Evolutionary conservation across 2,888 invertebrate genomes (phyloP).

Genomic region (Muscina levida): DNA sequence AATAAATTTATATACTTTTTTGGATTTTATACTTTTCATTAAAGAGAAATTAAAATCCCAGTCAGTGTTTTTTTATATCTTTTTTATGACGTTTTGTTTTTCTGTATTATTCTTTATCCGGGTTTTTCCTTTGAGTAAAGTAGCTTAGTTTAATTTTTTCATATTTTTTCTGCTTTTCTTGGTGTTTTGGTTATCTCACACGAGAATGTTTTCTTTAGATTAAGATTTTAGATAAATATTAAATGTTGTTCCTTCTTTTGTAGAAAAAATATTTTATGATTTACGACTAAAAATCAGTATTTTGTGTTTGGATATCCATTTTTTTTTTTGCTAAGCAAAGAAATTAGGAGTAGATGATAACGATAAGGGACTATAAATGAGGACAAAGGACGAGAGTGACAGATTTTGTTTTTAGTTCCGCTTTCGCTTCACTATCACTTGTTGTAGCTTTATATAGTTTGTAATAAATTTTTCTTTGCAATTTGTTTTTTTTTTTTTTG

Average conservation of each 20-base stretch:
- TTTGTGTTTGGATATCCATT: slow-evolving; percentile 56
- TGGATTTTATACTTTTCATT: slow-evolving; percentile 51
- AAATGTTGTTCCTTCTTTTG: slow-evolving; percentile 49
- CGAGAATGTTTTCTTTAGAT: slow-evolving; percentile 46
- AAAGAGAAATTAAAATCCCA: slow-evolving; percentile 62
- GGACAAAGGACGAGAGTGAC: slow-evolving; percentile 62
- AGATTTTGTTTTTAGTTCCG: slow-evolving; percentile 56
- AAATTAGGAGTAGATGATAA: slow-evolving; percentile 59
- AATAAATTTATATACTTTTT: slow-evolving; percentile 61
- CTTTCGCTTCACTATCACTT: slow-evolving; percentile 64
- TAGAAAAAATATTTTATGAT: slow-evolving; percentile 64
- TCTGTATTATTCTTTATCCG: slow-evolving; percentile 6
- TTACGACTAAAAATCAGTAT: slow-evolving; percentile 63
- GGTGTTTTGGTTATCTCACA: slow-evolving; percentile 65
- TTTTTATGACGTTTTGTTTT: slow-evolving; percentile 55
- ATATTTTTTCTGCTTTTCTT: slow-evolving; percentile 52
- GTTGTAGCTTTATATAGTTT: slow-evolving; percentile 56
- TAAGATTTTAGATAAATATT: slow-evolving; percentile 61
- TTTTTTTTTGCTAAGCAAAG: slow-evolving; percentile 61
- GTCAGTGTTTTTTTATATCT: slow-evolving; percentile 54
- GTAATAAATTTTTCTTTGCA: slow-evolving; percentile 65
- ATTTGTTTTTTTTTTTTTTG: too few species aligned
- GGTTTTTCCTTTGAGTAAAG: slow-evolving; percentile 43
- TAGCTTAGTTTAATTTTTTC: slow-evolving; percentile 61
- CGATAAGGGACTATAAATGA: slow-evolving; percentile 53